Percentiles rank a stretch among this genome's conserved stretches.
Conservation (phyloP, 2,113 vertebrate genomes). For the Alosa alosa region DNA sequence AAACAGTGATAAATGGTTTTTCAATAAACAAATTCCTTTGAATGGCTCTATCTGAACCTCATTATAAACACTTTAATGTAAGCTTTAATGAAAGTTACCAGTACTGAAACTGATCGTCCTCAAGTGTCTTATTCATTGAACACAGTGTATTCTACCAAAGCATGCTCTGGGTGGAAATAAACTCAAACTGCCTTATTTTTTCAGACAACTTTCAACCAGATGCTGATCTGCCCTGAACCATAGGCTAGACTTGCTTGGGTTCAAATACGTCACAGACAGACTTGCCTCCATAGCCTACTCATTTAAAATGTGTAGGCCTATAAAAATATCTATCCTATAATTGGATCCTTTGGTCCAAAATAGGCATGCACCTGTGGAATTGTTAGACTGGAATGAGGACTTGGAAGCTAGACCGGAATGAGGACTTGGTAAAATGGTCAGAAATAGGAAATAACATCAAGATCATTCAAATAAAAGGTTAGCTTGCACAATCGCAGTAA, state of each 20-base stretch:
- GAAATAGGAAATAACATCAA: neutral
- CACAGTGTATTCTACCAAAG: neutral
- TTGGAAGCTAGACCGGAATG: neutral
- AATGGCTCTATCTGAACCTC: neutral
- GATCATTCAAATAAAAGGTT: neutral
- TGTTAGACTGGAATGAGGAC: neutral
- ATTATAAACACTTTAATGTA: neutral
- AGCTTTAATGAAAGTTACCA: neutral
- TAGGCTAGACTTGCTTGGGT: no score
- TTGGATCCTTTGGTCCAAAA: no score
- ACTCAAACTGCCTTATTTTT: no score
- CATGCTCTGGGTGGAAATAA: neutral
- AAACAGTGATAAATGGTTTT: neutral
- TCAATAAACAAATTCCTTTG: neutral
- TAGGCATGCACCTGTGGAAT: neutral
- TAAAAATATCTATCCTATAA: no score
- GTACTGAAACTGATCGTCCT: neutral
- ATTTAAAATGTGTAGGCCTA: no score
- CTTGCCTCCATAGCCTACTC: no score
- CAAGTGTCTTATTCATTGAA: neutral
- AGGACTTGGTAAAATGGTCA: neutral
- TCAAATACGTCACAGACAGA: no score
- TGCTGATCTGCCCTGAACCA: no score
- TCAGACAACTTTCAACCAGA: no score
- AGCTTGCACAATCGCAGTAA: neutral